Evolutionary conservation across 2,113 vertebrate genomes (phyloP).

Genomic region (Proteles cristata): DNA sequence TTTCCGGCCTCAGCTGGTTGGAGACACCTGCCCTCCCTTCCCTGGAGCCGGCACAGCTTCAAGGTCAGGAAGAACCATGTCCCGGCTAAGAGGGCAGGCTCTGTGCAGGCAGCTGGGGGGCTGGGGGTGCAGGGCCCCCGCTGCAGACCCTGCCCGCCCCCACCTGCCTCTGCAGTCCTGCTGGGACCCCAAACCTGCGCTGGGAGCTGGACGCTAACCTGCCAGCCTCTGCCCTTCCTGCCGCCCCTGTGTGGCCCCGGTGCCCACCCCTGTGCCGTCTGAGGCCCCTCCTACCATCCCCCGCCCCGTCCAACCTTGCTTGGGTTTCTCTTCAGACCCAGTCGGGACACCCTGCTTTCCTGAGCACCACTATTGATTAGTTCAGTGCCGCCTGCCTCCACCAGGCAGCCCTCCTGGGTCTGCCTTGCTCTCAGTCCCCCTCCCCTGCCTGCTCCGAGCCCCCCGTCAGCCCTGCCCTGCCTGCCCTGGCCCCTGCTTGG

Average conservation of each 20-base stretch:
- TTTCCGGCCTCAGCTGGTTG: slow-evolving; percentile 9
- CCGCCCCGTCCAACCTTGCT: background rate
- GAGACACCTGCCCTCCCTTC: background rate
- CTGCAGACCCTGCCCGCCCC: background rate
- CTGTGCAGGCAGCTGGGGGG: accelerated
- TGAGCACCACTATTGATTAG: accelerated
- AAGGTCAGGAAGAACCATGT: accelerated
- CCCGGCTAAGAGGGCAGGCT: background rate
- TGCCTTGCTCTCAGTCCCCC: background rate
- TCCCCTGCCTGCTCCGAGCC: background rate
- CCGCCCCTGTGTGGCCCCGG: accelerated
- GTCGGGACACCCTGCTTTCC: accelerated
- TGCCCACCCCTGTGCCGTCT: background rate
- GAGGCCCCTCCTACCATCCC: accelerated
- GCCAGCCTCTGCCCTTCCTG: background rate
- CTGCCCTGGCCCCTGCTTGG: background rate
- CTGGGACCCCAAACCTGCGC: background rate
- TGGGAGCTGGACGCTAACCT: background rate
- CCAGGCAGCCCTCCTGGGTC: background rate
- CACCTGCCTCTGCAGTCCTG: accelerated
- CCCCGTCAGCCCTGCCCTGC: accelerated
- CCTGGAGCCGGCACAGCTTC: accelerated
- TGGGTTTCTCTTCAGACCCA: background rate
- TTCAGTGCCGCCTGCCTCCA: background rate
- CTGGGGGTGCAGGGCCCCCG: background rate